These are phyloP conservation scores for Entomyzon cyanotis DNA, from an alignment of 2,113 vertebrate species.

Conservation along the genomic window DNA sequence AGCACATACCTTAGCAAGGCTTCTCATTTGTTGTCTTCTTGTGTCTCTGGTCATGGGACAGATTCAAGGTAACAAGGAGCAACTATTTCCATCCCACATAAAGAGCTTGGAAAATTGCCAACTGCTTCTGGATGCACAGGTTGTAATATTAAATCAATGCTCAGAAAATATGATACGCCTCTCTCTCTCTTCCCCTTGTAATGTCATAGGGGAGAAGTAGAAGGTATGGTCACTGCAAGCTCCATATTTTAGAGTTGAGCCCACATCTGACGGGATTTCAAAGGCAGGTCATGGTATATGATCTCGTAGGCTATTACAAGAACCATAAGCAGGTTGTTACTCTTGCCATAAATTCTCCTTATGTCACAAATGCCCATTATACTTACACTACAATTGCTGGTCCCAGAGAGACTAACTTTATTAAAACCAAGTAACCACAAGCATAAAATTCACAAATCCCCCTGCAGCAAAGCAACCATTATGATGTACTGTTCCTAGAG, in stretches of 20 bases:
- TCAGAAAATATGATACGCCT: background rate
- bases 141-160: background rate
- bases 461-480: slow-evolving; percentile 40
- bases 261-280: background rate
- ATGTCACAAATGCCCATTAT: slow-evolving; percentile 47
- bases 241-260: background rate
- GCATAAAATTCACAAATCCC: slow-evolving; percentile 45
- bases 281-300: background rate
- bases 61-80: background rate
- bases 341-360: slow-evolving; percentile 23
- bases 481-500: background rate
- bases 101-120: background rate
- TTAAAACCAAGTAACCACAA: slow-evolving; percentile 32
- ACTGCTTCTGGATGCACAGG: background rate
- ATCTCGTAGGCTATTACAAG: background rate
- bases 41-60: background rate
- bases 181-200: background rate
- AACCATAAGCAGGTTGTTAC: slow-evolving; percentile 31
- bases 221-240: background rate
- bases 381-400: background rate
- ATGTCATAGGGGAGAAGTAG: background rate
- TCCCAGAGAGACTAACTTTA: background rate
- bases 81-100: background rate
- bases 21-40: background rate
- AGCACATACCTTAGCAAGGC: background rate